A percentile compares a stretch with the other conserved stretches of the same genome.
Conservation (phyloP, 2,888 invertebrate genomes). For the Euproctis similis region DNA sequence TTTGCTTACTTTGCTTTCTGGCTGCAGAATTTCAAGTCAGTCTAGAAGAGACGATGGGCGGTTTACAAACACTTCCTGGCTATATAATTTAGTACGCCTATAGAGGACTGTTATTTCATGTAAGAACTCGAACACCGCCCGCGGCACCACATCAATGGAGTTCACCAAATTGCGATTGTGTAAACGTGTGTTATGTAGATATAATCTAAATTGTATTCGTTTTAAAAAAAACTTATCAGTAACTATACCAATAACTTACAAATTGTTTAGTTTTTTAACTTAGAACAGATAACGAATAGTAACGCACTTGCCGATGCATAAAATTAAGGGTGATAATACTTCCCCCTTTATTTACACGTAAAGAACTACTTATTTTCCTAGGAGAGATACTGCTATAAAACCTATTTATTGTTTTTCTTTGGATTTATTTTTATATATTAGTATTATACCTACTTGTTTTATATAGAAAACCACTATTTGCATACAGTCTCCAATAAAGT, state of each 20-base stretch:
- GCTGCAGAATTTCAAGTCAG: conserved; percentile 35
- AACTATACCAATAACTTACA: conserved; percentile 5
- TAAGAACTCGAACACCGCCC: conserved; percentile 41
- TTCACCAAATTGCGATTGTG: conserved; percentile 36
- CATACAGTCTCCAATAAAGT: too few species aligned
- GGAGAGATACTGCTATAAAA: too few species aligned
- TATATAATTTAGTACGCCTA: conserved; percentile 53
- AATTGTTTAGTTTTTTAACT: too few species aligned
- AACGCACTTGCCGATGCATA: neutral
- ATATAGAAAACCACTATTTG: too few species aligned
- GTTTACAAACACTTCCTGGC: conserved; percentile 53
- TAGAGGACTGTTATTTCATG: conserved; percentile 42
- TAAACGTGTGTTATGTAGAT: conserved; percentile 21
- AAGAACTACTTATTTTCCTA: too few species aligned
- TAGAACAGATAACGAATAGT: too few species aligned
- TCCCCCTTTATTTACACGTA: too few species aligned
- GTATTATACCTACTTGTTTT: too few species aligned
- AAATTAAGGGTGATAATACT: conserved; percentile 5
- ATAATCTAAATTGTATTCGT: neutral
- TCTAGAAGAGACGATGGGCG: conserved; percentile 41
- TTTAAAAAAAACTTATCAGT: conserved; percentile 16
- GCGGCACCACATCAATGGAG: conserved; percentile 35
- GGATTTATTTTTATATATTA: too few species aligned
- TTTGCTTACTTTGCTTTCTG: conserved; percentile 22
- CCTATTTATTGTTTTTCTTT: too few species aligned